Evolutionary conservation across 2,888 invertebrate genomes (phyloP), one percentile per base, ranked within the genome.

Genomic region (Coenonympha arcania): DNA sequence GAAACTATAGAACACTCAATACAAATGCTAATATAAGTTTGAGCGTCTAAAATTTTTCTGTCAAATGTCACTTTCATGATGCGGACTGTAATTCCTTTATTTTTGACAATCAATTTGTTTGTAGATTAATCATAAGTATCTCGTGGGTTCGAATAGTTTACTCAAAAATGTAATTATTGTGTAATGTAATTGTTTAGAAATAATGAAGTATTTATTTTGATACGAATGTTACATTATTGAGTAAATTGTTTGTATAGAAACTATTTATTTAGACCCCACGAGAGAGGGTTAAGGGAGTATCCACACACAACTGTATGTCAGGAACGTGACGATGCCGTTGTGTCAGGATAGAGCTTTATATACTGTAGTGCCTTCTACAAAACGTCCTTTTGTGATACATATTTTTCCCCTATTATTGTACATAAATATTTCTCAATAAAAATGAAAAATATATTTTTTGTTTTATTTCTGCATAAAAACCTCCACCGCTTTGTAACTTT

Each of bases 321-420:
- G 22, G 24, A 9, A n/a, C n/a, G n/a, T 1, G 9, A 8, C 37
- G 8, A 15, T 8, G 6, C 24, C 22, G 39, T 39, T 16, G 39
- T 30, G 41, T 55, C 48, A 44, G 44, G 30, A 24, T 37, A 19
- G 39, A 48, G 51, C 26, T 51, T 40, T 16, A 39, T 48, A 54
- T 60, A 59, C 39, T 58, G 60, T 59, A 80, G 83, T 84, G 85
- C 83, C 85, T 85, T 83, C 70, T 73, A 77, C 69, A 68, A 39
- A 69, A 77, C 82, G 83, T 84, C 84, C 83, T 78, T 74, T 79
- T 85, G 85, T 85, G 85, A 85, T 85, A 85, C 69, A 73, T 78
- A 75, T 78, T 75, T 41, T 40, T 40, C 42, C 72, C 80, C 63
- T 83, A 80, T 71, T n/a, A 78, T 71, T 84, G 83, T 84, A 84